Evolutionary conservation across 2,888 invertebrate genomes (phyloP).

Genomic region (Coecobrya sp.): DNA sequence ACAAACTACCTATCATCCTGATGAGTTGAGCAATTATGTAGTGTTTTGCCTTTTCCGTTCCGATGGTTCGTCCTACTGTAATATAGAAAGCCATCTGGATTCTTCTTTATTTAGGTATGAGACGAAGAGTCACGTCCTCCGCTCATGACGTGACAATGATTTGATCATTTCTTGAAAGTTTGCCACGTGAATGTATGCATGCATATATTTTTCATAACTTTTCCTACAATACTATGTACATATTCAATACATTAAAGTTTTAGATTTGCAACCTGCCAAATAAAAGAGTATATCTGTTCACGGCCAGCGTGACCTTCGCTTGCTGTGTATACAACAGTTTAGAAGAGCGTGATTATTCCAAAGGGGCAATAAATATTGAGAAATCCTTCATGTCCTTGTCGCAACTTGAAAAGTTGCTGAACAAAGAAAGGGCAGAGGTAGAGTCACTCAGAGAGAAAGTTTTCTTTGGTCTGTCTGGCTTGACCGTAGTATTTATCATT

Average conservation of each 20-base stretch:
- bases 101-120: neutral
- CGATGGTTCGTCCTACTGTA: neutral
- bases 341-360: neutral
- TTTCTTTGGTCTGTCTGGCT: neutral
- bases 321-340: neutral
- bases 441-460: neutral
- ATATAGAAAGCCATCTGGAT: neutral
- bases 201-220: neutral
- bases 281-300: neutral
- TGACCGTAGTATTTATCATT: neutral
- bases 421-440: neutral
- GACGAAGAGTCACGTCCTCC: neutral
- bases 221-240: neutral
- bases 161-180: too few relatives aligned
- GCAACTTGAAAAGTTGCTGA: constrained; percentile 30
- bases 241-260: neutral
- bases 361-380: neutral
- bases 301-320: neutral
- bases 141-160: too few relatives aligned
- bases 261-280: neutral
- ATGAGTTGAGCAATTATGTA: neutral
- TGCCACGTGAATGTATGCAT: too few relatives aligned
- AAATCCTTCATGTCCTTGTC: neutral
- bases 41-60: neutral
- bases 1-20: neutral